Base-by-base conservation (phyloP, 2,888 invertebrate genomes). In the Hydroisotoma schaefferi region DNA sequence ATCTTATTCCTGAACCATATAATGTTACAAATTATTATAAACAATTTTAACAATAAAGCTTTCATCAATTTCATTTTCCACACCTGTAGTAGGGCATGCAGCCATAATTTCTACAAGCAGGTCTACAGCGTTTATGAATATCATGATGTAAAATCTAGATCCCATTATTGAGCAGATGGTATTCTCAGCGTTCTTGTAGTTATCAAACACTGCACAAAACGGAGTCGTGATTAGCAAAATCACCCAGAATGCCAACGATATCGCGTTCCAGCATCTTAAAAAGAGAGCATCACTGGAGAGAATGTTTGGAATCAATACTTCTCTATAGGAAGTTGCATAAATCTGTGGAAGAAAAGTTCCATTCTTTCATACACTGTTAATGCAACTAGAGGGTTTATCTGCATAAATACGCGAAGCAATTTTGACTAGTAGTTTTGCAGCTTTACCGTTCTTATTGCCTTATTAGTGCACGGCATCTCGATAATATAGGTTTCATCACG, bases 401-500 rank as follows among this genome's bases (percentile, higher is more conserved):
- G n/a, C n/a, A n/a, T n/a, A n/a, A n/a, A n/a, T n/a, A n/a, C n/a
- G n/a, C n/a, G n/a, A n/a, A n/a, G n/a, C n/a, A n/a, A n/a, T n/a
- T n/a, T n/a, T n/a, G n/a, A n/a, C n/a, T n/a, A n/a, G 3, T 20
- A 26, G 20, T 23, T 12, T 43, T n/a, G n/a, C n/a, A 23, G n/a
- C n/a, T n/a, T n/a, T n/a, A 63, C 60, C 37, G 57, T 46, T 46
- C 18, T n/a, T 15, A 61, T 38, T 40, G 61, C 55, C 8, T 43
- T 40, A 26, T 62, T 49, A 5, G 49, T 26, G 38, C 70, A 70
- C 2, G 61, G 62, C 68, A 68, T 68, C 10, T 65, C 68, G 20
- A 70, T 58, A 23, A 68, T 67, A 6, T 65, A 59, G 3, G 60
- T 26, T 5, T 63, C 59, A 40, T 58, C 47, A n/a, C 58, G 58